Conservation (phyloP, 2,797 vertebrate species). For the Anomalospiza imberbis region DNA sequence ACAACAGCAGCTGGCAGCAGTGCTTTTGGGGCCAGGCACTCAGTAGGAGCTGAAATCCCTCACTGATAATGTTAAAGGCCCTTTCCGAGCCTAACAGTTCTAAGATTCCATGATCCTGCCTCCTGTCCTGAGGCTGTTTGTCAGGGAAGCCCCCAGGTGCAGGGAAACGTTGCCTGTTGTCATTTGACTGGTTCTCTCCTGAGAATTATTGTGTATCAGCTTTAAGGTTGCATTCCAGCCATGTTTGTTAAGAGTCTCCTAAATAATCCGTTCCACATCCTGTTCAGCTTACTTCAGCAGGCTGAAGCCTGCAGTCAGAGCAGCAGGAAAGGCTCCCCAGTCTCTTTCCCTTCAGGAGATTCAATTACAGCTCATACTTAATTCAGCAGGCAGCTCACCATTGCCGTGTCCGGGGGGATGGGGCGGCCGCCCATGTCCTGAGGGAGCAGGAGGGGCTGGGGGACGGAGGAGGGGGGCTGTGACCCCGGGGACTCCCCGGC, state of each 20-base stretch:
- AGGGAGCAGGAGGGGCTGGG: slow-evolving; percentile 63
- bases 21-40: too few species aligned
- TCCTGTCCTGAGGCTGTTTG: background rate
- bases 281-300: background rate
- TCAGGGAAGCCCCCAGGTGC: background rate
- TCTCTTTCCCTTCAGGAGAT: slow-evolving; percentile 35
- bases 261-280: slow-evolving; percentile 49
- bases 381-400: slow-evolving; percentile 77
- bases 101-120: background rate
- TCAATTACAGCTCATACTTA: slow-evolving; percentile 65
- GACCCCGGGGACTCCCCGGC: background rate
- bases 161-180: rapidly evolving
- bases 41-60: background rate
- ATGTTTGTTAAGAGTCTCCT: slow-evolving; percentile 5
- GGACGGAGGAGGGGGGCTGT: slow-evolving; percentile 21
- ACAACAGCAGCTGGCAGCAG: rapidly evolving
- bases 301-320: background rate
- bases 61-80: background rate
- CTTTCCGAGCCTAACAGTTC: background rate
- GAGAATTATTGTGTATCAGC: background rate
- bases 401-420: slow-evolving; percentile 73
- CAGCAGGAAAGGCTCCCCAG: background rate
- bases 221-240: background rate
- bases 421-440: slow-evolving; percentile 62
- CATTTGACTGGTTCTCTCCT: background rate